Evolutionary conservation across 2,888 invertebrate species (phyloP).

Genomic region (Augochlorella aurata): DNA sequence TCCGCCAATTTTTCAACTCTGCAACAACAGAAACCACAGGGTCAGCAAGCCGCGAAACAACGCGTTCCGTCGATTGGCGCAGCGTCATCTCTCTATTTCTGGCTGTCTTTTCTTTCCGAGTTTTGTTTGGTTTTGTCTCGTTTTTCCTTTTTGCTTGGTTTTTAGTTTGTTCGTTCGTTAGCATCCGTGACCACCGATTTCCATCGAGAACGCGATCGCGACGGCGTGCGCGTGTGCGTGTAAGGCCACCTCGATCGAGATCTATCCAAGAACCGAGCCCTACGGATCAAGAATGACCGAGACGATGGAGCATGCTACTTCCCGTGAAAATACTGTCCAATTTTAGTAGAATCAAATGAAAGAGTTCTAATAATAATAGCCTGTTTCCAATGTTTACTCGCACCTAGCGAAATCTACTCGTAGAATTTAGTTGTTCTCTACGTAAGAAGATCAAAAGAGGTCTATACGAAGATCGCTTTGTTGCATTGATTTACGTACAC

Average conservation of each 20-base stretch:
- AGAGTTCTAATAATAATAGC: too few relatives aligned
- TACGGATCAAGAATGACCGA: background rate
- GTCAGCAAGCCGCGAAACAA: constrained; percentile 74
- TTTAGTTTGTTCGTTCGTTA: background rate
- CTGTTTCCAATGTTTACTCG: too few relatives aligned
- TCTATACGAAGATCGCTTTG: too few relatives aligned
- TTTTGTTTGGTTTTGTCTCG: background rate
- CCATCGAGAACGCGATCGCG: background rate
- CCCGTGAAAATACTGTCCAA: too few relatives aligned
- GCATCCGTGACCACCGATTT: background rate
- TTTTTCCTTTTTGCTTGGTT: background rate
- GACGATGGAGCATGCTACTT: background rate
- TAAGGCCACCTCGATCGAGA: constrained; percentile 36
- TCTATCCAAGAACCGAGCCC: too few relatives aligned
- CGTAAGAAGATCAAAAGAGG: too few relatives aligned
- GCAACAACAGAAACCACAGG: constrained; percentile 81
- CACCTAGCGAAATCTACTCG: too few relatives aligned
- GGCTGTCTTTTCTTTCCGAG: constrained; percentile 23
- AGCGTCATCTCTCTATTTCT: constrained; percentile 65
- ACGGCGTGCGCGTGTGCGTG: constrained; percentile 57
- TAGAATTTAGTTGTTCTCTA: too few relatives aligned
- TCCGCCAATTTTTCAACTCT: constrained; percentile 84
- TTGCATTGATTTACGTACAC: too few relatives aligned
- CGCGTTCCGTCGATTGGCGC: constrained; percentile 27
- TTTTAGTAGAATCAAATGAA: too few relatives aligned